Percentiles rank a stretch among this genome's conserved stretches.
Conservation (phyloP, 2,888 invertebrate species). For the Strigamia transsilvanica region DNA sequence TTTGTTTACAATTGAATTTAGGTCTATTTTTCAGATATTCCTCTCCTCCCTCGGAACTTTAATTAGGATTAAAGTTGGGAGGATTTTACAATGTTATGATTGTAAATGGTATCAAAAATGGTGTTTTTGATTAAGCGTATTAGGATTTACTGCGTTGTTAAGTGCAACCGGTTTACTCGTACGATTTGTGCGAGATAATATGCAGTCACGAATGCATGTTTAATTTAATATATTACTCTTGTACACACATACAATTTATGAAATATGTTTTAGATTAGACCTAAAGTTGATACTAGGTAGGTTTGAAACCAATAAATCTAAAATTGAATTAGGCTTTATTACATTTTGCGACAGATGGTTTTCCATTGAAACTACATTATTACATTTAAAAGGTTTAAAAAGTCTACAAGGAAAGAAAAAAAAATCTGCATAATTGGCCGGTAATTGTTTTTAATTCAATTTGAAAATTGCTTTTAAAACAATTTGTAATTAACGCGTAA, state of each 20-base stretch:
- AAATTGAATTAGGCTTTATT: not conserved
- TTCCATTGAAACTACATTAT: too few relatives aligned
- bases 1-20: constrained; percentile 43
- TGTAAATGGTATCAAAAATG: not conserved
- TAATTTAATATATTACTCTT: constrained; percentile 23
- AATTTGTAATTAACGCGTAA: too few relatives aligned
- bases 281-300: constrained; percentile 36
- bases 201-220: constrained; percentile 44
- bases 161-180: constrained; percentile 35
- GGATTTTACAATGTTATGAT: too few relatives aligned
- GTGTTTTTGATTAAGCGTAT: constrained; percentile 9
- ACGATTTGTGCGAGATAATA: constrained; percentile 44
- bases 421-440: too few relatives aligned
- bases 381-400: too few relatives aligned
- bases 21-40: not conserved
- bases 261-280: constrained; percentile 47
- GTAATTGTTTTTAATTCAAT: too few relatives aligned
- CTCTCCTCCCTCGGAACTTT: not conserved
- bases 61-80: not conserved
- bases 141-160: constrained; percentile 9
- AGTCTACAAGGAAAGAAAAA: too few relatives aligned
- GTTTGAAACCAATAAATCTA: constrained; percentile 20
- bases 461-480: too few relatives aligned
- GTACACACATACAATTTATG: constrained; percentile 38
- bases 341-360: not conserved